Base-by-base conservation (phyloP, 2,797 vertebrate genomes). In the Lycodopsis pacificus region DNA sequence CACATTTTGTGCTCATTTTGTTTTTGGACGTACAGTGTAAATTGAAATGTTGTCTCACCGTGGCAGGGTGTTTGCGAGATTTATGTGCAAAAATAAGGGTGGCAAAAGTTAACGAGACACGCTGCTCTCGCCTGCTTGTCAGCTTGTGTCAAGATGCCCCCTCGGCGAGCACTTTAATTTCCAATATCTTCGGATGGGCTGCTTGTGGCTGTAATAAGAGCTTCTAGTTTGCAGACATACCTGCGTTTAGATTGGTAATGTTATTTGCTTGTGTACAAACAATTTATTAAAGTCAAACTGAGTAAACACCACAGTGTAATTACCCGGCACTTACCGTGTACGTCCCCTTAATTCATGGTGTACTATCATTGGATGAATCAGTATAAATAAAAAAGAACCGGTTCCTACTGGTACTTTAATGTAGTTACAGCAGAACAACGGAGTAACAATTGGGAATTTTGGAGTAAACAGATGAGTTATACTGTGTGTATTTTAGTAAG, bases 61-160 rank as follows among this genome's bases (percentile, higher is more conserved):
- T n/a, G 34, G 27, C 46, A 53, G 48, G 53, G 36, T 46, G 56
- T 67, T 59, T 57, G 56, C 30, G 44, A 77, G 74, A 86, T 87
- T 87, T 71, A 76, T 73, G 73, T 84, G 80, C 42, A 73, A 84
- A 89, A 84, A 86, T 25, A 67, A 36, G 66, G 85, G 69, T 66
- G 81, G 83, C 54, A 74, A 81, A 87, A 81, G 65, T 70, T 82
- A 90, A 87, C 85, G 74, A 84, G 88, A 89, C 82, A 54, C 36
- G 76, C 83, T 78, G 86, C 85, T 90, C 71, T 77, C 76, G 20
- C 71, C 71, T 1, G 77, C 85, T 83, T 82, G 79, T 87, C 85
- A 88, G 32, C 53, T 58, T 48, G 68, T 86, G 88, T 83, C 77
- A 75, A 79, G 78, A 80, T 81, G 65, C 67, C 82, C 82, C 76